Percentiles rank a stretch among this genome's conserved stretches.
phyloP scores from a whole-genome alignment of 1,140 invertebrate species.

The Steinernema khuongi region DNA sequence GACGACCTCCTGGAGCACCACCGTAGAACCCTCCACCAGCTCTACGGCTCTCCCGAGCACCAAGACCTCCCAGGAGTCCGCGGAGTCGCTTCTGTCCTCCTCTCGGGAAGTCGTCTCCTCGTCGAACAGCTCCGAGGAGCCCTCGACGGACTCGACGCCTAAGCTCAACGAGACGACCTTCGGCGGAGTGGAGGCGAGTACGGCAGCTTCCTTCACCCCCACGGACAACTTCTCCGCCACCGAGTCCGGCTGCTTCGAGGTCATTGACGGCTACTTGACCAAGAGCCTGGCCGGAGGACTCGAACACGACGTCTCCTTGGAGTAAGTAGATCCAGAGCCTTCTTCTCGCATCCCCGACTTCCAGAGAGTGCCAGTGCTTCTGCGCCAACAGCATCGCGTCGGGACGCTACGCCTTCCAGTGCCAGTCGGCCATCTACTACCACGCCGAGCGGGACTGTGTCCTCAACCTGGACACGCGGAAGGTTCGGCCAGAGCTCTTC shows the following conservation, averaged over 20 bases:
- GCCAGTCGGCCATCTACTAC: slow-evolving; percentile 54
- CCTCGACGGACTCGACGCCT: neutral
- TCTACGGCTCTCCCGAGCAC: too few species aligned
- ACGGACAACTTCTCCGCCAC: slow-evolving; percentile 19
- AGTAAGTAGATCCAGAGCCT: too few species aligned
- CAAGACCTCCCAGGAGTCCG: too few species aligned
- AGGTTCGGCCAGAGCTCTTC: slow-evolving; percentile 42
- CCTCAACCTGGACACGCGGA: slow-evolving; percentile 51
- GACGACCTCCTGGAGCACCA: slow-evolving; percentile 15
- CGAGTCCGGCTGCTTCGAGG: slow-evolving; percentile 43
- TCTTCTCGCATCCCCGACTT: neutral
- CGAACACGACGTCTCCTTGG: slow-evolving; percentile 50
- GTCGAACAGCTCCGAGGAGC: neutral
- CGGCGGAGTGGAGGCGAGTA: neutral
- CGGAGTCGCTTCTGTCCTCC: too few species aligned
- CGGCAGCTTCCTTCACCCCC: slow-evolving; percentile 21
- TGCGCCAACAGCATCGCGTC: slow-evolving; percentile 37
- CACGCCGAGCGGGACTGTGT: slow-evolving; percentile 52
- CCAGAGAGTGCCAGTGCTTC: slow-evolving; percentile 1
- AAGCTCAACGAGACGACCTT: slow-evolving; percentile 28
- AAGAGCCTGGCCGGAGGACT: slow-evolving; percentile 48
- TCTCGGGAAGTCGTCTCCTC: too few species aligned
- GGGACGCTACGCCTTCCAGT: slow-evolving; percentile 53
- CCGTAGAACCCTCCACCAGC: slow-evolving; percentile 22
- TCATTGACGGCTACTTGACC: slow-evolving; percentile 47